Conservation (phyloP, 1,140 invertebrate species). For the Hydropsyche tenuis region DNA sequence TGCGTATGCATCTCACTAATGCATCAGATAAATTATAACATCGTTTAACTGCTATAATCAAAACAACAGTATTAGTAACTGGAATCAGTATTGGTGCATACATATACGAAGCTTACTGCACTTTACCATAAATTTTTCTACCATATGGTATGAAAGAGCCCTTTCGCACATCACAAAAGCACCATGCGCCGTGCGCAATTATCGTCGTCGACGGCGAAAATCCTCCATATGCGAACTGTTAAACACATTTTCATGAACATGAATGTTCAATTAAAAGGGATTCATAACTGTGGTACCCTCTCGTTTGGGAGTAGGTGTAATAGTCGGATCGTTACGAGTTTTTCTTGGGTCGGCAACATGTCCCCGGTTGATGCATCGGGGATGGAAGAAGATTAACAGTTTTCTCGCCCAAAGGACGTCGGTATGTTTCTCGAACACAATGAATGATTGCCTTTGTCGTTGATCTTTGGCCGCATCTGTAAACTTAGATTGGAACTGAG, state of each 20-base stretch:
- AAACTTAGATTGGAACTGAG: slow-evolving; percentile 49
- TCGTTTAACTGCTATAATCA: slow-evolving; percentile 19
- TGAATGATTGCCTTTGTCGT: slow-evolving; percentile 43
- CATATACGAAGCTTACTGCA: background rate
- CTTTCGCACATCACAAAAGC: slow-evolving; percentile 21
- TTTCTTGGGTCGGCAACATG: background rate
- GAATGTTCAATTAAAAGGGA: slow-evolving; percentile 48
- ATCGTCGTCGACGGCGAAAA: slow-evolving; percentile 35
- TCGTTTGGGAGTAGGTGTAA: background rate
- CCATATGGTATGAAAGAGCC: slow-evolving; percentile 48
- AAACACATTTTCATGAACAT: slow-evolving; percentile 47
- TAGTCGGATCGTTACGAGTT: background rate
- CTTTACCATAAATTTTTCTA: slow-evolving; percentile 46
- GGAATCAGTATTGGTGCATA: background rate
- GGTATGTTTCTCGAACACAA: slow-evolving; percentile 38
- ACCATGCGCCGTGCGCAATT: background rate
- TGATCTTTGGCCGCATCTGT: slow-evolving; percentile 49
- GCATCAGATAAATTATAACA: slow-evolving; percentile 23
- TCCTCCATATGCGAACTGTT: slow-evolving; percentile 46
- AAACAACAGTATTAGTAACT: too few relatives aligned
- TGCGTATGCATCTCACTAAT: background rate
- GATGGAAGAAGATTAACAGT: slow-evolving; percentile 29
- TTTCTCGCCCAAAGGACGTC: slow-evolving; percentile 9
- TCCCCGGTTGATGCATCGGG: slow-evolving; percentile 18
- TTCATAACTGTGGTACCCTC: slow-evolving; percentile 33